Evolutionary conservation across 2,888 invertebrate genomes (phyloP), one percentile per base, ranked within the genome.

Genomic region (Melanostoma scalare): DNA sequence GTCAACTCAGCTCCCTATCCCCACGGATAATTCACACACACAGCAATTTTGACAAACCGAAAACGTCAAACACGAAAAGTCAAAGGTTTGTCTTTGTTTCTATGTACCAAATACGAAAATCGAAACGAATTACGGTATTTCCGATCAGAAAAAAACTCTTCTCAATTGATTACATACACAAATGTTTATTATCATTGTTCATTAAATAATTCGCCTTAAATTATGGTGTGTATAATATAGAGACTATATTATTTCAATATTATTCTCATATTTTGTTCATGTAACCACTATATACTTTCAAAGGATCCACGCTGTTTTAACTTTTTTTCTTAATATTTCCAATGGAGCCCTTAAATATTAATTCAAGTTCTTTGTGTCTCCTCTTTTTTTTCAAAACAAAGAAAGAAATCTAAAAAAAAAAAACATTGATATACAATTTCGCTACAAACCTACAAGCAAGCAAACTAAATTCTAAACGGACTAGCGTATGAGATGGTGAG

Each of bases 141-240:
- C 20, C 20, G 20, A 20, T 36, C 33, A 67, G 6, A 55, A 58
- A 33, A 30, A n/a, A 30, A 35, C 8, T 5, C 5, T 9, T 8
- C 4, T 40, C n/a, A 40, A 20, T 61, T 80, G 86, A 79, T 69
- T 86, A 86, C 86, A 85, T 86, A 85, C 85, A 85, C 84, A 82
- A 76, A 77, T 86, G 79, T 79, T 84, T 86, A 84, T 86, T 85
- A 75, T 84, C 85, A 84, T 84, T 79, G 79, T 79, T 84, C 84
- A 74, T 74, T 84, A 71, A 78, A 82, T 82, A 68, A 73, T 77
- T 69, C 44, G 65, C 63, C 82, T 78, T 82, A 78, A 78, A 58
- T 78, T 78, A 78, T 68, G 44, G 68, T 73, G 82, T 82, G 78
- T 82, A 82, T 82, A 82, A 78, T 82, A 20, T 20, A 20, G 20